Conservation (phyloP, 2,888 invertebrate genomes). For the Drosophila paracracens region DNA sequence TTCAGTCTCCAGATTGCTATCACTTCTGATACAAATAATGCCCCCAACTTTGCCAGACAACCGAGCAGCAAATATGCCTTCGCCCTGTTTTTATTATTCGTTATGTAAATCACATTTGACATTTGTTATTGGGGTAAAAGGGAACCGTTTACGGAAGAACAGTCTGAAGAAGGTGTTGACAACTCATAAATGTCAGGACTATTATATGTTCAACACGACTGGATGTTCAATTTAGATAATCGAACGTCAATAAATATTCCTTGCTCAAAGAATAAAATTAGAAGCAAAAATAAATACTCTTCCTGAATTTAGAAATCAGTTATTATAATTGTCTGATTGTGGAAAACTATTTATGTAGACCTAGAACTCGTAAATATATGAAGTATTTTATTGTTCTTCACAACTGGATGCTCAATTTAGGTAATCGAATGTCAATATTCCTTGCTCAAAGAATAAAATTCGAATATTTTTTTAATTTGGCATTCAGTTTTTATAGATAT, state of each 20-base stretch:
- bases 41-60: background rate
- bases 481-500: no score
- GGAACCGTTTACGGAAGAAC: constrained; percentile 24
- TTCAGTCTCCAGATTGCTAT: constrained; percentile 54
- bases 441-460: no score
- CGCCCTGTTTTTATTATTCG: constrained; percentile 7
- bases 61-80: background rate
- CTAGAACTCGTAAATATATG: no score
- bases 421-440: no score
- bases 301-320: background rate
- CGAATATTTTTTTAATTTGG: no score
- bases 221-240: constrained; percentile 15
- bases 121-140: constrained; percentile 53
- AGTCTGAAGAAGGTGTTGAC: constrained; percentile 29
- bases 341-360: no score
- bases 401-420: no score
- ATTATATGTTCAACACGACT: constrained; percentile 36
- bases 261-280: background rate
- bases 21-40: constrained; percentile 36
- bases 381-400: no score
- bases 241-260: constrained; percentile 2
- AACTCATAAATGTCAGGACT: constrained; percentile 66
- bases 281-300: background rate
- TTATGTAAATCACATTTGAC: constrained; percentile 67
- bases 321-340: background rate